Evolutionary conservation across 1,140 invertebrate species (phyloP), one percentile per base, ranked within the genome.

Genomic region (Chymomyza costata): DNA sequence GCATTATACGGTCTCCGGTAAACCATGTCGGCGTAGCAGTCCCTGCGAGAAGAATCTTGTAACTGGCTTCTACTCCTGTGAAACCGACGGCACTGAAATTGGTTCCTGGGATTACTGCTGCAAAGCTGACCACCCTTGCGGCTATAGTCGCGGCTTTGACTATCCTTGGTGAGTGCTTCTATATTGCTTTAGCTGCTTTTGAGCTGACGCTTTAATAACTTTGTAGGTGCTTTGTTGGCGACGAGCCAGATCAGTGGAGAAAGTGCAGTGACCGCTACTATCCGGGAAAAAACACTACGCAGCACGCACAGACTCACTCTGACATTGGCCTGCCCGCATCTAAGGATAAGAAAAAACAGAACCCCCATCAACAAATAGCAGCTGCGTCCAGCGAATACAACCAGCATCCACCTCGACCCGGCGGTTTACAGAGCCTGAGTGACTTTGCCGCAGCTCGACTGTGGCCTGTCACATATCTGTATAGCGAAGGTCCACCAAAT

Each of bases 71-170:
- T 94, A 93, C 90, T 90, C 89, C 14, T 94, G 93, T 57, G 92
- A 93, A 63, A 88, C 91, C 1, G 93, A 94, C 59, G 91, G 90
- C 10, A 88, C 89, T 1, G 90, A 91, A 63, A 83, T 88, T 2
- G 90, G 90, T 60, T 87, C 89, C 25, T 94, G 93, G 93, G 93
- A 94, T 76, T 94, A 94, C 66, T 94, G 93, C 63, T 94, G 93
- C 69, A 88, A 91, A 41, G 91, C 92, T n/a, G 89, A 89, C 40
- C 92, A 94, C 81, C 89, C 90, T 13, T 94, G 93, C 78, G 93
- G 93, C n/a, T 93, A 91, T 73, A 93, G 92, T 17, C 89, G 91
- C 71, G 93, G 93, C 46, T 93, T 90, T 65, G 87, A 88, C 51
- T 93, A 93, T 83, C 92, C 91, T 43, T 94, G 93, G 92, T 93